phyloP scores from a whole-genome alignment of 2,113 vertebrate genomes.

The Leucopsar rothschildi region DNA sequence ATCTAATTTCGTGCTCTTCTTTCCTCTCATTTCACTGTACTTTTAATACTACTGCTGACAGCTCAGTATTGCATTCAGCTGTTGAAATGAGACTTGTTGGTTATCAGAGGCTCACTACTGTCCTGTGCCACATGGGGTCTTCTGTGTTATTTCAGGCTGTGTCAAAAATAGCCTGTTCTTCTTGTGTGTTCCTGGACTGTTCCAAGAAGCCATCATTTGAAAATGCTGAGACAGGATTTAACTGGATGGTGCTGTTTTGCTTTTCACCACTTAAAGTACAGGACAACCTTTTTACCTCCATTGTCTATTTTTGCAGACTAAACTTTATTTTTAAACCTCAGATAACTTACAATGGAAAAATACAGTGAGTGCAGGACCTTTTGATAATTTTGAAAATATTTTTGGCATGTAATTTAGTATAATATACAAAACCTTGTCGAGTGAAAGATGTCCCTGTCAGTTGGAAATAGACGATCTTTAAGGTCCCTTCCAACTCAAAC shows the following conservation, averaged over 20 bases:
- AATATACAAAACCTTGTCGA: not conserved
- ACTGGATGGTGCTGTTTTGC: not conserved
- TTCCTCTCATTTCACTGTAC: not conserved
- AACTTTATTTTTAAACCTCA: not conserved
- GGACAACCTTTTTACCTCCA: not conserved
- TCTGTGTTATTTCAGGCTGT: not conserved
- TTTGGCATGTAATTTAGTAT: not conserved
- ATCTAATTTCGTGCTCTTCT: not conserved
- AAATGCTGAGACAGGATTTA: not conserved
- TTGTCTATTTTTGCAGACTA: constrained; percentile 23
- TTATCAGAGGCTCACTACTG: not conserved
- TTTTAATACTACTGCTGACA: not conserved
- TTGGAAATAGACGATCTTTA: not conserved
- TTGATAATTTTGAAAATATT: not conserved
- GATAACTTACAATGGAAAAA: not conserved
- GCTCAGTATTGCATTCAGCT: not conserved
- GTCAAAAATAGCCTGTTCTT: constrained; percentile 1
- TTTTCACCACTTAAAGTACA: not conserved
- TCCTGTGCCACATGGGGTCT: not conserved
- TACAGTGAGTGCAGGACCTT: not conserved
- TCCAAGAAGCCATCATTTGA: not conserved
- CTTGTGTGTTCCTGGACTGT: constrained; percentile 5
- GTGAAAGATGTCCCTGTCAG: not conserved
- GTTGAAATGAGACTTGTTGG: not conserved
- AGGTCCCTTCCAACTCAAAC: not conserved